Percentiles rank a stretch among this genome's conserved stretches.
Conservation (phyloP, 2,888 invertebrate genomes). For the Rotaria socialis region DNA sequence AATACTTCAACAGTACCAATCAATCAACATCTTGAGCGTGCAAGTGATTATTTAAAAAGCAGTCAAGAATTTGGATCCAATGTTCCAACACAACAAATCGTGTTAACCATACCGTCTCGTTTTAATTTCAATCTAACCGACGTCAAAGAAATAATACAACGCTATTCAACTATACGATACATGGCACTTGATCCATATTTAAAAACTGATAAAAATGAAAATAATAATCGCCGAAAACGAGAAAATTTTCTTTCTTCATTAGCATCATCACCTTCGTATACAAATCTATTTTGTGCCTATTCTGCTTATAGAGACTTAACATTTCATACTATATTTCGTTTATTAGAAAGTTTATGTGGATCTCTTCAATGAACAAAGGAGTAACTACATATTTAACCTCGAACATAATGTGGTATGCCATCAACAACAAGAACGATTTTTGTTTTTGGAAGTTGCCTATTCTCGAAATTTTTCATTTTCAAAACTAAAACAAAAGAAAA, state of each 20-base stretch:
- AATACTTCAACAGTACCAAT: background rate
- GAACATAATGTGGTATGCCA: background rate
- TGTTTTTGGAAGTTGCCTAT: background rate
- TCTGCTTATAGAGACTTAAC: slow-evolving; percentile 3
- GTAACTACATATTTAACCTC: background rate
- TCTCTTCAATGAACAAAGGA: background rate
- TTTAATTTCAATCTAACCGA: background rate
- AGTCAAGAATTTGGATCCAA: background rate
- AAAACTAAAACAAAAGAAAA: background rate
- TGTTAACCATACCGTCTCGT: background rate
- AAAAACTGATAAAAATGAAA: background rate
- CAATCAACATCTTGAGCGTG: background rate
- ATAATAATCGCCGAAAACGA: background rate
- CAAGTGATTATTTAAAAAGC: background rate
- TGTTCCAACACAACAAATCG: background rate
- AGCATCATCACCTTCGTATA: background rate
- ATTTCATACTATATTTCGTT: background rate
- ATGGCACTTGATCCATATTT: slow-evolving; percentile 28
- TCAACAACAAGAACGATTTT: background rate
- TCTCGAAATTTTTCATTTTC: background rate
- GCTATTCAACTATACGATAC: background rate
- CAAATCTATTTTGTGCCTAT: slow-evolving; percentile 6
- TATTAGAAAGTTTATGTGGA: slow-evolving; percentile 28
- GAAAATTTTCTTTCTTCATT: background rate
- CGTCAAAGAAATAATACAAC: background rate